Evolutionary conservation across 2,888 invertebrate genomes (phyloP).

Genomic region (Norana najaformis): DNA sequence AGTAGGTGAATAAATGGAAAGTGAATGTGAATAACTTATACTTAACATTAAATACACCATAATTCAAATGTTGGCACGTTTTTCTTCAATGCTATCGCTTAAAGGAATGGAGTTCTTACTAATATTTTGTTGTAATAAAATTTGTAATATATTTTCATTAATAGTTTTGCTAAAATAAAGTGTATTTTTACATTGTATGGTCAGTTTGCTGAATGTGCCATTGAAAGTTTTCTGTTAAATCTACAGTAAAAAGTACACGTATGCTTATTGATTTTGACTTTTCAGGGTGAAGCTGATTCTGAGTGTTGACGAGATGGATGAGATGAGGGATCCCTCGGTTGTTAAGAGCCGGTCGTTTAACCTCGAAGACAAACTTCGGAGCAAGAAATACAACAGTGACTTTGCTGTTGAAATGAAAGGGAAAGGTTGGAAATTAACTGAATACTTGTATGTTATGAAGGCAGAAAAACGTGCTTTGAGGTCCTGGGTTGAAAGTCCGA

Average conservation of each 20-base stretch:
- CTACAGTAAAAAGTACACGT: background rate
- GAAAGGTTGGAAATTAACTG: constrained; percentile 62
- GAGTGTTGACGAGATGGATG: no score
- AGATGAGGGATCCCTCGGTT: background rate
- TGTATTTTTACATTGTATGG: background rate
- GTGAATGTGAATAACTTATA: no score
- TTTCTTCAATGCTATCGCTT: no score
- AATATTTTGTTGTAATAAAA: background rate
- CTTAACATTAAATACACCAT: no score
- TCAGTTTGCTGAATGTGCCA: background rate
- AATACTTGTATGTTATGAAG: no score
- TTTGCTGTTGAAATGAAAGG: constrained; percentile 79
- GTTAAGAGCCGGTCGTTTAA: constrained; percentile 75
- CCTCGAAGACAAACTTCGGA: constrained; percentile 87
- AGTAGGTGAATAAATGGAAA: no score
- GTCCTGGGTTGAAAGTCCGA: no score
- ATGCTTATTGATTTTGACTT: background rate
- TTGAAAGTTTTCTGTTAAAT: background rate
- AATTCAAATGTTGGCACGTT: no score
- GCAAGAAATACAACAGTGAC: constrained; percentile 71
- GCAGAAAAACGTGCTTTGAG: no score
- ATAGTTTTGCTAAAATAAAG: background rate
- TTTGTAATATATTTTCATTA: background rate
- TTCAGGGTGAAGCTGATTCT: background rate
- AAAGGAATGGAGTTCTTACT: background rate